phyloP scores from a whole-genome alignment of 2,888 invertebrate genomes.

The Mythimna ferrago region DNA sequence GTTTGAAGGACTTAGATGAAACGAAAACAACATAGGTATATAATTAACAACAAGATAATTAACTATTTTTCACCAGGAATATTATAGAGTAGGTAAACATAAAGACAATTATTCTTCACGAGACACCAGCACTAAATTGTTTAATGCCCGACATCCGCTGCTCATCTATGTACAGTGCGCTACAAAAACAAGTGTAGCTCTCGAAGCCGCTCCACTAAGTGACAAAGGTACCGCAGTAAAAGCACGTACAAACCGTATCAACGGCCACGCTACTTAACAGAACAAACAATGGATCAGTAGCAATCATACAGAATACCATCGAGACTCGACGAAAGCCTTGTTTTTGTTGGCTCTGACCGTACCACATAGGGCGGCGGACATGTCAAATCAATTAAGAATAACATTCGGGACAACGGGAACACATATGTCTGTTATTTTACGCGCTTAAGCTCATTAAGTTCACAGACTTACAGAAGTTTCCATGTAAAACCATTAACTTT shows the following conservation, averaged over 20 bases:
- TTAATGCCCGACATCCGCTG: constrained; percentile 52
- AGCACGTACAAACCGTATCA: constrained; percentile 79
- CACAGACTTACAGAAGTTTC: constrained; percentile 51
- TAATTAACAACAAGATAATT: not conserved
- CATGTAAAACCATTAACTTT: constrained; percentile 40
- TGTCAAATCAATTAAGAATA: constrained; percentile 85
- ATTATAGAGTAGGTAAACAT: no score
- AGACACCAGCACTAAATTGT: not conserved
- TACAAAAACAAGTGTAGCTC: constrained; percentile 67
- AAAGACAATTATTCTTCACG: not conserved
- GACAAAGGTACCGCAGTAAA: constrained; percentile 82
- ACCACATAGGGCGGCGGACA: constrained; percentile 74
- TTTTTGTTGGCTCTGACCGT: constrained; percentile 79
- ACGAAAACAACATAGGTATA: no score
- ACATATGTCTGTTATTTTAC: constrained; percentile 56
- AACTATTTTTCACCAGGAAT: not conserved
- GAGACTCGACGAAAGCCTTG: constrained; percentile 62
- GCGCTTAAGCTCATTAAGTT: constrained; percentile 48
- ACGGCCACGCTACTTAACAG: constrained; percentile 83
- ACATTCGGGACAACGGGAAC: constrained; percentile 68
- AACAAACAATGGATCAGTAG: constrained; percentile 84
- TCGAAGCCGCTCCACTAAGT: constrained; percentile 75
- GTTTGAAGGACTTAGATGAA: not conserved
- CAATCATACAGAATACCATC: constrained; percentile 78
- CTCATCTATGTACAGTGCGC: constrained; percentile 50